These are phyloP conservation scores for Iselma pallidipennis DNA, from an alignment of 2,888 invertebrate genomes.

Conservation along the genomic window DNA sequence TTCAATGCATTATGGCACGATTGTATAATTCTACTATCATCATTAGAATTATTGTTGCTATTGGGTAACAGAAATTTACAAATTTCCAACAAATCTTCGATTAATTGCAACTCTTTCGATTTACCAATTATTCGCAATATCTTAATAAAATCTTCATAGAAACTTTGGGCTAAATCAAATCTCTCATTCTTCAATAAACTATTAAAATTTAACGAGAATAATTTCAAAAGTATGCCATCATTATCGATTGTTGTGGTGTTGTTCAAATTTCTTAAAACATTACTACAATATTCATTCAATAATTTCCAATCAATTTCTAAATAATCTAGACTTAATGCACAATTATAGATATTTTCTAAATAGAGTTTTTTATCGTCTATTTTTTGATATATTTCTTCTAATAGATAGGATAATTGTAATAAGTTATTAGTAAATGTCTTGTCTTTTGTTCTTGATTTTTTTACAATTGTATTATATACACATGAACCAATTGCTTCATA, in stretches of 20 bases:
- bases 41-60: too few relatives aligned
- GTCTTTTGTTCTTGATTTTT: not conserved
- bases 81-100: not conserved
- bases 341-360: not conserved
- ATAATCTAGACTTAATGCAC: not conserved
- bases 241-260: not conserved
- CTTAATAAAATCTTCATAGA: not conserved
- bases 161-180: not conserved
- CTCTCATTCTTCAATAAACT: slow-evolving; percentile 4
- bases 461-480: not conserved
- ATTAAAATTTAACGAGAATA: not conserved
- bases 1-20: slow-evolving; percentile 5
- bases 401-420: not conserved
- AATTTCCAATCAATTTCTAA: not conserved
- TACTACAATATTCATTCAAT: not conserved
- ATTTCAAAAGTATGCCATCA: not conserved
- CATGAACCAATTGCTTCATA: not conserved
- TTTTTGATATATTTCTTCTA: not conserved
- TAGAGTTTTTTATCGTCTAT: not conserved
- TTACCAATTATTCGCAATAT: not conserved
- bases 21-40: not conserved
- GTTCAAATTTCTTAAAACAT: not conserved
- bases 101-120: not conserved
- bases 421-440: not conserved
- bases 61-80: not conserved